These are phyloP conservation scores for Hemistola chrysoprasaria DNA, from an alignment of 2,888 invertebrate genomes.

Conservation along the genomic window DNA sequence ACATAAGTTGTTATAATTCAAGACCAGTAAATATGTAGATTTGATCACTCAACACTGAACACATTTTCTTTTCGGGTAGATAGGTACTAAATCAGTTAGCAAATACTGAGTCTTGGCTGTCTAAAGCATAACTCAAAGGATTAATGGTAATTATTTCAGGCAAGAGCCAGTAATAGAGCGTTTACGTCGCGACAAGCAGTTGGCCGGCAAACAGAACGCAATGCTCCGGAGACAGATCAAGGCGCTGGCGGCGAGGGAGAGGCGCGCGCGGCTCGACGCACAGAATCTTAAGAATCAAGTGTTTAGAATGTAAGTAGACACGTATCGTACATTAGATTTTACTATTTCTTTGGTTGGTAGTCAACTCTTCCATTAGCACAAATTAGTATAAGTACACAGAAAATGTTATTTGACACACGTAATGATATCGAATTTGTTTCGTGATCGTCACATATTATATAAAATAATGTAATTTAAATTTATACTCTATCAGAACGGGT, in stretches of 20 bases:
- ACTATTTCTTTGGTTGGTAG: no score
- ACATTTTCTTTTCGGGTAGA: no score
- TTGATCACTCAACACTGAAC: no score
- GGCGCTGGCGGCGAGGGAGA: slow-evolving; percentile 66
- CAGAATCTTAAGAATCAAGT: slow-evolving; percentile 75
- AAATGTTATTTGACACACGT: no score
- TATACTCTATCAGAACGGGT: no score
- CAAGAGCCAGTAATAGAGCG: slow-evolving; percentile 73
- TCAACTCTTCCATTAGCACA: neutral
- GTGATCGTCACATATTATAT: no score
- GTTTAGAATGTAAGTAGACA: slow-evolving; percentile 60
- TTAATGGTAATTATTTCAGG: slow-evolving; percentile 40
- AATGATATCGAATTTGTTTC: no score
- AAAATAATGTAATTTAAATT: no score
- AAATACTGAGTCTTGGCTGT: neutral
- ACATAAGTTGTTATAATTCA: no score
- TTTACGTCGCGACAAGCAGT: slow-evolving; percentile 69
- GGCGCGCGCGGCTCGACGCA: slow-evolving; percentile 67
- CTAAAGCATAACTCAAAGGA: neutral
- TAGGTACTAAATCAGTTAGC: no score
- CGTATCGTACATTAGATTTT: neutral
- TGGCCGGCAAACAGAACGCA: slow-evolving; percentile 66
- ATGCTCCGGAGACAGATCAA: slow-evolving; percentile 72
- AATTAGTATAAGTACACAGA: no score
- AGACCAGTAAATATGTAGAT: no score